Conservation (phyloP, 2,797 vertebrate genomes). For the Morelia viridis region DNA sequence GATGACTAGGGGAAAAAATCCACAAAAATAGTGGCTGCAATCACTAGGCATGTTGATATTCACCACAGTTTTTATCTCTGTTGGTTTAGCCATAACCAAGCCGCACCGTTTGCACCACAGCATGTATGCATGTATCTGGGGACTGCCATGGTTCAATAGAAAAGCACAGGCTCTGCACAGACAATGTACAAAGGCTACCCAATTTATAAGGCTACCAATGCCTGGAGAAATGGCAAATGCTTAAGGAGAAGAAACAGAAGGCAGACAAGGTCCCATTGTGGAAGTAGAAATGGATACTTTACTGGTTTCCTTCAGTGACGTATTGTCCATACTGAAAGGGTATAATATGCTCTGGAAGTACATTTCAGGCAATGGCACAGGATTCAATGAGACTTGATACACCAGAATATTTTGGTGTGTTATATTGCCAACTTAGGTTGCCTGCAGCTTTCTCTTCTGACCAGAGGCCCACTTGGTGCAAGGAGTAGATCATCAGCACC, state of each 20-base stretch:
- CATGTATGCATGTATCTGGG: background rate
- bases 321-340: background rate
- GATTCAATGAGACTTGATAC: background rate
- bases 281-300: background rate
- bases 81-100: background rate
- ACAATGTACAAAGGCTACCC: background rate
- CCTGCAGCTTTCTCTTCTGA: background rate
- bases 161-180: background rate
- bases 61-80: background rate
- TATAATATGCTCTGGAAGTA: background rate
- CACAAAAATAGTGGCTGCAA: background rate
- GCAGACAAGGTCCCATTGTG: background rate
- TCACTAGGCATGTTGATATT: background rate
- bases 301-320: background rate
- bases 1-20: background rate
- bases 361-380: background rate
- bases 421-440: background rate
- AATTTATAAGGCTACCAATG: background rate
- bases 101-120: background rate
- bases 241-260: background rate
- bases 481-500: background rate
- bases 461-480: background rate
- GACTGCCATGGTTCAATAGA: background rate
- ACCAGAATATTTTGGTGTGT: background rate
- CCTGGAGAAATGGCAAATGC: background rate